These are phyloP conservation scores for Periophthalmus modestus DNA, from an alignment of 2,113 vertebrate species.

Conservation along the genomic window DNA sequence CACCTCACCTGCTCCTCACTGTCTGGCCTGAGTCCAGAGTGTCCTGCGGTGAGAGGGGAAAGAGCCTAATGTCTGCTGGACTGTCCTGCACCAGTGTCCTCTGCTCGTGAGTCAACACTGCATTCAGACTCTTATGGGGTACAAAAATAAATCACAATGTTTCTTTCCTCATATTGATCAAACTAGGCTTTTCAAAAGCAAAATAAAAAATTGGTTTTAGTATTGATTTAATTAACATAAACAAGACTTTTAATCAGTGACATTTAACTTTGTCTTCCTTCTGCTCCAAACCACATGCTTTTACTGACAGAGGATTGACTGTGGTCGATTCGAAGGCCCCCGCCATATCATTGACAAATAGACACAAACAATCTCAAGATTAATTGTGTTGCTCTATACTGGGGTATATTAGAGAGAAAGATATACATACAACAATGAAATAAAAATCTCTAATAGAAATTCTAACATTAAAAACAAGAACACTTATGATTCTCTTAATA, in stretches of 20 bases:
- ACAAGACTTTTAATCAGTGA: too few species aligned
- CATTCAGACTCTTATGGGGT: background rate
- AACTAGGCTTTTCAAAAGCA: too few species aligned
- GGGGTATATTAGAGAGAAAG: background rate
- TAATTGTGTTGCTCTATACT: too few species aligned
- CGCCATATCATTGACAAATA: too few species aligned
- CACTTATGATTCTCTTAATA: background rate
- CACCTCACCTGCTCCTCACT: slow-evolving; percentile 37
- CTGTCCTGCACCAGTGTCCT: slow-evolving; percentile 47
- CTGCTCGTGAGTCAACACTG: slow-evolving; percentile 25
- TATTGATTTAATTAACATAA: too few species aligned
- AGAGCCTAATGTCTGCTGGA: slow-evolving; percentile 48
- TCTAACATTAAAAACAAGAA: too few species aligned
- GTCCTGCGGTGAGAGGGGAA: slow-evolving; percentile 15
- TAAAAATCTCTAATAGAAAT: background rate
- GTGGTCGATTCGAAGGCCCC: too few species aligned
- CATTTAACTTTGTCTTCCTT: too few species aligned
- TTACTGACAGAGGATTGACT: background rate
- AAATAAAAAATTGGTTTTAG: too few species aligned
- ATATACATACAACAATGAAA: background rate
- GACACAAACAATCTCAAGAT: too few species aligned
- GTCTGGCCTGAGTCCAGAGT: slow-evolving; percentile 28
- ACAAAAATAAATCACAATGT: too few species aligned
- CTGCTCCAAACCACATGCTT: too few species aligned
- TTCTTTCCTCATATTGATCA: background rate